Base-by-base conservation (phyloP, 2,888 invertebrate genomes). In the Agriopis leucophaearia region DNA sequence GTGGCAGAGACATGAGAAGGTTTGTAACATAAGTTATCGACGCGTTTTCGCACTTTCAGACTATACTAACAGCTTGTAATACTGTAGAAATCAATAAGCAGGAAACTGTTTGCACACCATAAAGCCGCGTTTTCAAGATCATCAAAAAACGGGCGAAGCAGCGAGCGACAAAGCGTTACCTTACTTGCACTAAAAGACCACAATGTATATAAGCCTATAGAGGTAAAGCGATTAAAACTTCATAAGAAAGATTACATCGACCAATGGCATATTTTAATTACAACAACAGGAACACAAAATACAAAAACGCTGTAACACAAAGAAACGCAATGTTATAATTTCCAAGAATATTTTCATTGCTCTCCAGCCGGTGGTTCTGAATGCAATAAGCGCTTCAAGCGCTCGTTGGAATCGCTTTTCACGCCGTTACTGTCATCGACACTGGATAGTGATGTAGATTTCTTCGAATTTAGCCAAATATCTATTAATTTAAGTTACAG, bases 351-450 rank as follows among this genome's bases (percentile, higher is more conserved):
- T 62, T 69, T 59, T 64, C 44, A 58, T 58, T 52, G 52, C 40
- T 57, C 56, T 60, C 66, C 16, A 56, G 61, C 48, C 50, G 64
- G 61, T 66, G 66, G 57, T 51, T 72, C 52, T 56, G 62, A 67
- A 66, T 64, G 66, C 58, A 54, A 69, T 69, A 64, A 64, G 64
- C 61, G 54, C 45, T 66, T 27, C 15, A 27, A 55, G 54, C 18
- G 18, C 38, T 57, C 35, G 47, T 38, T 47, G 0, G 52, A 45
- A 54, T 47, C 38, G 64, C 58, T 59, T 59, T n/a, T 38, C 52
- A 9, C 58, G 16, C n/a, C 18, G 59, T 58, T 61, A 52, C 62
- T 67, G 71, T 66, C 71, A 71, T 61, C 57, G 64, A 65, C 73
- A 69, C 65, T 50, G 65, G 57, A 65, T 65, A 64, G 40, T 42